A percentile compares a stretch with the other conserved stretches of the same genome.
Evolutionary conservation across 2,888 invertebrate species (phyloP).

Genomic region (Xestia sexstrigata): DNA sequence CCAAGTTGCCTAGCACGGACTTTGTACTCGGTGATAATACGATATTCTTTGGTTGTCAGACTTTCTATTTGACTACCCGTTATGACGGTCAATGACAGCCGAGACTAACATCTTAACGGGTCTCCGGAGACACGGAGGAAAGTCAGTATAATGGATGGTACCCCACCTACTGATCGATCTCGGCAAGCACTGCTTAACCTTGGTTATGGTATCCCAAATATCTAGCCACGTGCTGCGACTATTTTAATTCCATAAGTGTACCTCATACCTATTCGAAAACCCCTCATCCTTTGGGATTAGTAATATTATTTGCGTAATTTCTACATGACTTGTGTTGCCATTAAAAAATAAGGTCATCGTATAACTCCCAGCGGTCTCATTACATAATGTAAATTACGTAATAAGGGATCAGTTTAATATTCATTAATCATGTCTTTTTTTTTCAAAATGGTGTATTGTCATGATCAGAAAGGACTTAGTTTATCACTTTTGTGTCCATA

Average conservation of each 20-base stretch:
- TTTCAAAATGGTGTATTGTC: background rate
- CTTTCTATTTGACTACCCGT: too few relatives aligned
- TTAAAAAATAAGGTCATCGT: slow-evolving; percentile 17
- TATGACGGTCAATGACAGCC: too few relatives aligned
- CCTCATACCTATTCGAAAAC: too few relatives aligned
- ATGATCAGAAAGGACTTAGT: background rate
- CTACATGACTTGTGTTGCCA: background rate
- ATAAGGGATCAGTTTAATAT: background rate
- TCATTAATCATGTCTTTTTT: background rate
- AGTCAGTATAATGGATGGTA: too few relatives aligned
- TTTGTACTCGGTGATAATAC: too few relatives aligned
- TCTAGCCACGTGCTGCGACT: background rate
- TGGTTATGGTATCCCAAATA: background rate
- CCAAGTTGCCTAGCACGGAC: too few relatives aligned
- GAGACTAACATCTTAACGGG: too few relatives aligned
- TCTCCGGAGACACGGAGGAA: too few relatives aligned
- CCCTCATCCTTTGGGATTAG: background rate
- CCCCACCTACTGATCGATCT: too few relatives aligned
- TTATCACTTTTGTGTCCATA: background rate
- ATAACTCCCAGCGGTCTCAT: background rate
- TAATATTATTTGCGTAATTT: background rate
- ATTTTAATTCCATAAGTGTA: background rate
- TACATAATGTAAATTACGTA: slow-evolving; percentile 3
- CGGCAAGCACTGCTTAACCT: too few relatives aligned
- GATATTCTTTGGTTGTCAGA: too few relatives aligned